Evolutionary conservation across 2,888 invertebrate species (phyloP).

Genomic region (Bruchidius siliquastri): DNA sequence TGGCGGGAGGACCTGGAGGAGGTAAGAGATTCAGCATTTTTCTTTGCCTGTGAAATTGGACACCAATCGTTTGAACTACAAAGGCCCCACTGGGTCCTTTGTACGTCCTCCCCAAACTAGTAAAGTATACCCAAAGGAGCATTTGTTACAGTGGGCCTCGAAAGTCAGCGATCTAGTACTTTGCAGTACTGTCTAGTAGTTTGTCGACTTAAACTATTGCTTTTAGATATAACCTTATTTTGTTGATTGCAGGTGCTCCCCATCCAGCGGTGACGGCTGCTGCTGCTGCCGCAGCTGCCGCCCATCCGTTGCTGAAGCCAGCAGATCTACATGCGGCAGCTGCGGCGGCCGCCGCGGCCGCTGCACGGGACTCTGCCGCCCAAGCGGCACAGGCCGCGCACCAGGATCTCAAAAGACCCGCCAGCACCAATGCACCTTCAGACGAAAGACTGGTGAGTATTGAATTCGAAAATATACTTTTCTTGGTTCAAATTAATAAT

Average conservation of each 20-base stretch:
- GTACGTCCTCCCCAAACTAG: too few relatives aligned
- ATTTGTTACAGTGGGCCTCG: too few relatives aligned
- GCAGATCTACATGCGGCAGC: constrained; percentile 38
- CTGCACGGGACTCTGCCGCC: neutral
- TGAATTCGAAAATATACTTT: too few relatives aligned
- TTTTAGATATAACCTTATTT: too few relatives aligned
- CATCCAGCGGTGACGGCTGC: constrained; percentile 30
- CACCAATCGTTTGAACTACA: too few relatives aligned
- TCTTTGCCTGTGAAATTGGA: constrained; percentile 25
- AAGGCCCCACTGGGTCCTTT: too few relatives aligned
- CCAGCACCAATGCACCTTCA: constrained; percentile 42
- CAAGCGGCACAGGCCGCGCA: constrained; percentile 23
- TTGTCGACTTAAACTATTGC: too few relatives aligned
- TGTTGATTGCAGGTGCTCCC: constrained; percentile 38
- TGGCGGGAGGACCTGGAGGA: constrained; percentile 35
- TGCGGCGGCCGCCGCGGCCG: constrained; percentile 27
- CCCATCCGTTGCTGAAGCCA: constrained; percentile 44
- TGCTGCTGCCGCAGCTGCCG: constrained; percentile 16
- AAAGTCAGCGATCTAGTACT: too few relatives aligned
- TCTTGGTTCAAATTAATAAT: too few relatives aligned
- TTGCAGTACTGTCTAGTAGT: too few relatives aligned
- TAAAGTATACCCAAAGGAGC: too few relatives aligned
- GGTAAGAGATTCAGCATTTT: neutral
- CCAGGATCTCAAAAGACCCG: constrained; percentile 41
- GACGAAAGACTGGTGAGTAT: constrained; percentile 48